Percentiles rank a stretch among this genome's conserved stretches.
Evolutionary conservation across 2,113 vertebrate species (phyloP).

Genomic region (Picathartes gymnocephalus): DNA sequence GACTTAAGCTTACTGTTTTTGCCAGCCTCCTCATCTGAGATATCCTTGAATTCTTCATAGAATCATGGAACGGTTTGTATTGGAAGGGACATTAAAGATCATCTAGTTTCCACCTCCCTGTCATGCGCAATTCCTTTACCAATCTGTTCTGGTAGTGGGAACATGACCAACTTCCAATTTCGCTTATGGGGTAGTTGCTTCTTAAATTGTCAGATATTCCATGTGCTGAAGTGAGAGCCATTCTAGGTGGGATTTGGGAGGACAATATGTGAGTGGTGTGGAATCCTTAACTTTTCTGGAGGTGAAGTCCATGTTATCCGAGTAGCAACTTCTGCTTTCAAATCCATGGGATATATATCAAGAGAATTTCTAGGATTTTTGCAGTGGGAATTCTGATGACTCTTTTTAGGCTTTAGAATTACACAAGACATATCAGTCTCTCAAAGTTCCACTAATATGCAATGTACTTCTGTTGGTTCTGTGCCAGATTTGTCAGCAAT

Average conservation of each 20-base stretch:
- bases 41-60: neutral
- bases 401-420: neutral
- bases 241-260: neutral
- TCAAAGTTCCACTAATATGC: neutral
- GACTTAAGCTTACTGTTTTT: neutral
- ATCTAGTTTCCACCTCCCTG: rapidly evolving
- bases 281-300: neutral
- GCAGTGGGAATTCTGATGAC: neutral
- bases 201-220: neutral
- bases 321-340: neutral
- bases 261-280: rapidly evolving
- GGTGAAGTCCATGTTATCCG: neutral
- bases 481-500: neutral
- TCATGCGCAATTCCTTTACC: neutral
- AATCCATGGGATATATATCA: rapidly evolving
- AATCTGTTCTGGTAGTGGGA: neutral
- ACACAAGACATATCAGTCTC: neutral
- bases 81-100: neutral
- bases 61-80: neutral
- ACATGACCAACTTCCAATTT: neutral
- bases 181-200: neutral
- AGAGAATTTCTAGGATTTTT: neutral
- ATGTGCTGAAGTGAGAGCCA: neutral
- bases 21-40: neutral
- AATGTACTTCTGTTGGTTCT: neutral